Evolutionary conservation across 2,797 vertebrate species (phyloP).

Genomic region (Chanos chanos): DNA sequence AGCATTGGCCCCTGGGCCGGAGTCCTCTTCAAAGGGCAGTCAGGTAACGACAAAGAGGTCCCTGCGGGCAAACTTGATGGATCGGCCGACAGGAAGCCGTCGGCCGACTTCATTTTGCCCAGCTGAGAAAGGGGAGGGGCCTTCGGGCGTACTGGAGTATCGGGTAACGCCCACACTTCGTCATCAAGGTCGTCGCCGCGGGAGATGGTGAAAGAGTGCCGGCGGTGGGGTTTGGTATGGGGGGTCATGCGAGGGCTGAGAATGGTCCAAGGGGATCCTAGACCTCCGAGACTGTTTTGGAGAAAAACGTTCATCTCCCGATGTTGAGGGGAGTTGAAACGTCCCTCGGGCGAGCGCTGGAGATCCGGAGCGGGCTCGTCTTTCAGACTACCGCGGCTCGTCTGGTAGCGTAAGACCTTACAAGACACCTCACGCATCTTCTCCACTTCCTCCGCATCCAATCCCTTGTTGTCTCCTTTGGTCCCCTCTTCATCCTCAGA

Average conservation of each 20-base stretch:
- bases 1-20: slow-evolving; percentile 13
- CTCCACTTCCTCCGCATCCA: not conserved
- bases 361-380: slow-evolving; percentile 24
- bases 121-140: not conserved
- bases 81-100: slow-evolving; percentile 19
- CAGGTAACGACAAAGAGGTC: slow-evolving; percentile 42
- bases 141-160: slow-evolving; percentile 31
- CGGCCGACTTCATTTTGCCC: slow-evolving; percentile 27
- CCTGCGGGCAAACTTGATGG: not conserved
- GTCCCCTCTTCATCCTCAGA: not conserved
- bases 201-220: slow-evolving; percentile 33
- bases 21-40: slow-evolving; percentile 36
- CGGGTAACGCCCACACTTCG: slow-evolving; percentile 49
- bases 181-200: slow-evolving; percentile 46
- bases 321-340: slow-evolving; percentile 45
- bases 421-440: slow-evolving; percentile 36
- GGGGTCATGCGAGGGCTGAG: slow-evolving; percentile 62
- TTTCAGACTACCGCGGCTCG: slow-evolving; percentile 12
- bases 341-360: not conserved
- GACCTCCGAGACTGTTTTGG: slow-evolving; percentile 48
- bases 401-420: slow-evolving; percentile 52
- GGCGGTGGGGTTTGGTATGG: not conserved
- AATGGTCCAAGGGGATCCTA: slow-evolving; percentile 69
- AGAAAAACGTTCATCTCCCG: slow-evolving; percentile 53
- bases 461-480: slow-evolving; percentile 22